Evolutionary conservation across 2,113 vertebrate species (phyloP).

Genomic region (Crotalus tigris): DNA sequence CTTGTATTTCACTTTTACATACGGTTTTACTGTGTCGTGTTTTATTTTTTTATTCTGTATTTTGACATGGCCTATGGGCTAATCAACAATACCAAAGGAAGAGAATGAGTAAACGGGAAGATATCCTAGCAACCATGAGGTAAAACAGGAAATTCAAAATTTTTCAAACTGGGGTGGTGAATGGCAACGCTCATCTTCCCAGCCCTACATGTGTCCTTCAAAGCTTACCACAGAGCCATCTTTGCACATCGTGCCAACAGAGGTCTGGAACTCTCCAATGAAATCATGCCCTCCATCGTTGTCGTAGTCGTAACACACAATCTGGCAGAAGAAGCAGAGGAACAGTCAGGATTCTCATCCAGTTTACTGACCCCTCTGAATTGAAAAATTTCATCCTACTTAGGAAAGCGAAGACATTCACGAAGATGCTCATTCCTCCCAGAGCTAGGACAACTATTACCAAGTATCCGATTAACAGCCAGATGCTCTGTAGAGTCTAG

Average conservation of each 20-base stretch:
- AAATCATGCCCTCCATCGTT: constrained; percentile 97
- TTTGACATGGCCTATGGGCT: neutral
- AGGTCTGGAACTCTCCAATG: constrained; percentile 93
- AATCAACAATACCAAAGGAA: neutral
- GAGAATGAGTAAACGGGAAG: neutral
- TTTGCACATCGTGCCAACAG: constrained; percentile 84
- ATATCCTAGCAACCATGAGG: neutral
- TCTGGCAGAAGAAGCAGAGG: constrained; percentile 63
- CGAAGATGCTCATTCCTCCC: neutral
- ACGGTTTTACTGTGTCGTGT: neutral
- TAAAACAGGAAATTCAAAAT: neutral
- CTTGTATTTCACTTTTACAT: neutral
- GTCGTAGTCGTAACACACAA: constrained; percentile 93
- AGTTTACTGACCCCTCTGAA: neutral
- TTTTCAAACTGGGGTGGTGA: neutral
- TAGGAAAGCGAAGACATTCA: neutral
- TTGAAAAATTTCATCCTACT: neutral
- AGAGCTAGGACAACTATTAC: neutral
- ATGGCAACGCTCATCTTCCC: neutral
- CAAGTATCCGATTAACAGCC: neutral
- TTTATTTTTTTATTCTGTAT: neutral
- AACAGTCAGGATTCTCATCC: neutral
- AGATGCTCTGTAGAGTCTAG: neutral
- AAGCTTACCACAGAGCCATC: constrained; percentile 80
- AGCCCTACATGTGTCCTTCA: rapidly evolving